Evolutionary conservation across 2,888 invertebrate species (phyloP), one percentile per base, ranked within the genome.

Genomic region (Euplagia quadripunctaria): DNA sequence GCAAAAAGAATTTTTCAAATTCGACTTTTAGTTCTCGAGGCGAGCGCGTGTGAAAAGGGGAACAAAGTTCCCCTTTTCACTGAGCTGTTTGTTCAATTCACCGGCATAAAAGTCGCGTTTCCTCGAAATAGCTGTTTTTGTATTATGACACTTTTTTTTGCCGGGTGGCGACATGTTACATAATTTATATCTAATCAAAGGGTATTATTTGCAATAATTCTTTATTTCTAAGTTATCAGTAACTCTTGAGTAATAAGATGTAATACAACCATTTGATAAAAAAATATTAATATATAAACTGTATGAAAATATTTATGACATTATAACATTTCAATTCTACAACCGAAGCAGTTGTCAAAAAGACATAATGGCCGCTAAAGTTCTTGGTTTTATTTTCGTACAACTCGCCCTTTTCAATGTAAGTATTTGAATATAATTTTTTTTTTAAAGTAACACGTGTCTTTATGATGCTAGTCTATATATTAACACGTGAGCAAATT

Each of bases 341-440:
- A 14, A 64, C 52, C 31, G 46, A 55, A 11, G 61, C 9, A 31
- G 12, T 66, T 51, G 51, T 51, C n/a, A 64, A 8, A 64, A 66
- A 46, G 55, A 42, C 3, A 84, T 74, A 11, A 84, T 84, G 84
- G 79, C 70, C 9, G 43, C 74, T 0, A 84, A 82, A 73, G 17
- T 74, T 0, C 1, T 82, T 42, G 74, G 70, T 8, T 46, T 80
- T 17, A 41, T 81, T 17, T 84, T 80, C 69, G 52, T 84, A 4
- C 81, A 81, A 68, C 61, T 84, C 0, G 74, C 75, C 9, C 20
- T 83, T 52, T 72, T 83, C 43, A 82, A 79, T 72, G 84, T 84
- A 72, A 84, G 84, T 83, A 70, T 51, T 46, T 46, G 43, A 8
- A 46, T 46, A 46, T 46, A 8, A 46, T 46, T 3, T 46, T 46